Conservation (phyloP, 2,888 invertebrate genomes). For the Chalcis sispes region DNA sequence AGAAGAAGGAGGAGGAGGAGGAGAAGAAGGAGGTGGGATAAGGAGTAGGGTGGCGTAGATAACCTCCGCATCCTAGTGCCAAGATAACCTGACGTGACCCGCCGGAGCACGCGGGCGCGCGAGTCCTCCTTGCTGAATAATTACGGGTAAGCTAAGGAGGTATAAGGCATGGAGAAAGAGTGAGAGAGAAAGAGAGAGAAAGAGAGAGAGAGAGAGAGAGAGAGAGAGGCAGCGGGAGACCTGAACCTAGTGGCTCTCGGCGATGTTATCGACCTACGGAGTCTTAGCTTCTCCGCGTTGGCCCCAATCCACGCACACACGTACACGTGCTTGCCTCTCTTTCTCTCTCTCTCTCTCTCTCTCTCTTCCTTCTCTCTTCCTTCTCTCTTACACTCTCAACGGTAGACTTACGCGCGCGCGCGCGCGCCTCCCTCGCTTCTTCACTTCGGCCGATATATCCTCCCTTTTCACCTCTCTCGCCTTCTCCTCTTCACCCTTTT, state of each 20-base stretch:
- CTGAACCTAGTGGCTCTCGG: slow-evolving; percentile 72
- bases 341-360: slow-evolving; percentile 57
- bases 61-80: slow-evolving; percentile 73
- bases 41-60: slow-evolving; percentile 71
- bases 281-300: slow-evolving; percentile 63
- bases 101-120: slow-evolving; percentile 48
- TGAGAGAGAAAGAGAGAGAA: slow-evolving; percentile 40
- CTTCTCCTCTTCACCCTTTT: slow-evolving; percentile 34
- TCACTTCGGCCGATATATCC: slow-evolving; percentile 59
- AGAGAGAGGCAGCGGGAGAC: slow-evolving; percentile 66
- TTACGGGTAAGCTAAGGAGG: slow-evolving; percentile 71
- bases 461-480: slow-evolving; percentile 50
- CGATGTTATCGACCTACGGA: slow-evolving; percentile 74
- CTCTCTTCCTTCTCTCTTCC: slow-evolving; percentile 52
- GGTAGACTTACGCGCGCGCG: slow-evolving; percentile 29
- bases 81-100: slow-evolving; percentile 70
- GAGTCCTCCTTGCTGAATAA: slow-evolving; percentile 73
- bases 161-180: slow-evolving; percentile 49
- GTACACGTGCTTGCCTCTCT: not conserved
- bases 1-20: slow-evolving; percentile 38
- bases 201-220: not conserved
- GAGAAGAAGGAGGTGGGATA: slow-evolving; percentile 43
- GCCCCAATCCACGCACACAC: slow-evolving; percentile 26
- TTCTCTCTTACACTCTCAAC: slow-evolving; percentile 49
- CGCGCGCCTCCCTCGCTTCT: slow-evolving; percentile 54